Evolutionary conservation across 2,113 vertebrate species (phyloP), one percentile per base, ranked within the genome.

Genomic region (Osmerus eperlanus): DNA sequence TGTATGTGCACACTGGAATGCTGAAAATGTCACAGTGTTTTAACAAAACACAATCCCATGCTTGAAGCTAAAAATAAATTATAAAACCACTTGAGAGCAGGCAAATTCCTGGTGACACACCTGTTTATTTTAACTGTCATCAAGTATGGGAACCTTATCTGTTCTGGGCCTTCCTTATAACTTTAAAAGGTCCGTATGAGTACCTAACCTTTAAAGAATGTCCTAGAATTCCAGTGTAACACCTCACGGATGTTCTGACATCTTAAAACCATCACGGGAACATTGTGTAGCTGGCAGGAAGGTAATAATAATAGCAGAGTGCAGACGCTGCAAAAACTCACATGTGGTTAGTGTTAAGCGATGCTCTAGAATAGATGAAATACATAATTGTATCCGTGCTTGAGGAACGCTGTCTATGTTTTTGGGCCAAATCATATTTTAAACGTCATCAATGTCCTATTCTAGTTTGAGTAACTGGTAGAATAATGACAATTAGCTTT

Each of bases 131-230:
- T 18, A 51, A 15, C 53, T 47, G 18, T 51, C 13, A 66, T 28
- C 21, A 16, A 3, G 53, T 52, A 68, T 18, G 9, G 36, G 21
- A 67, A 72, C 7, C 16, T 11, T 47, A 58, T 71, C 62, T 54
- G n/a, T 54, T 56, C 19, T 36, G 18, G 9, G 18, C 55, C 61
- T n/a, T 68, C 11, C 25, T 47, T 58, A 66, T 55, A 0, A 15
- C 21, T 53, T 79, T 77, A 23, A 71, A 29, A 21, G 4, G 19
- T 55, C 13, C 67, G 67, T 74, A 54, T 75, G 62, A 72, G 68
- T 74, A 69, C 69, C 52, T 68, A 77, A 69, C 62, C 32, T 61
- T 56, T 13, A 25, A 78, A 64, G 70, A 78, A 71, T 70, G 64
- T 55, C 67, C 36, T 63, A 11, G 58, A 74, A 71, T 76, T 68